phyloP scores from a whole-genome alignment of 2,888 invertebrate genomes.

The Andrena fulva region DNA sequence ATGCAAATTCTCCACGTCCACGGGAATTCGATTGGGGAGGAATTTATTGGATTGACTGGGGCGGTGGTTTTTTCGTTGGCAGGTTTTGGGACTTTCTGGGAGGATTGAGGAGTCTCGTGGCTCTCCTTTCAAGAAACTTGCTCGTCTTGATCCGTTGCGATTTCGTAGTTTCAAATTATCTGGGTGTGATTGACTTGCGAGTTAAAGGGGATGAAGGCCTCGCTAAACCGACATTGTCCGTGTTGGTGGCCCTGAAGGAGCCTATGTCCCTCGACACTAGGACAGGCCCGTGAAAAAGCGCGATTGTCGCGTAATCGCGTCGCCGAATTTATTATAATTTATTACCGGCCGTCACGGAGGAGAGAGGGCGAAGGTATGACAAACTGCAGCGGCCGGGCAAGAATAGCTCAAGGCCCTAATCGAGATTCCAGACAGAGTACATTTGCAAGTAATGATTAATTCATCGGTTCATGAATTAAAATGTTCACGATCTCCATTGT shows the following conservation, averaged over 20 bases:
- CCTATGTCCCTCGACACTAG: background rate
- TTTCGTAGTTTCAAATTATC: no score
- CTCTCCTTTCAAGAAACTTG: no score
- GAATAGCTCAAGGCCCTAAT: slow-evolving; percentile 67
- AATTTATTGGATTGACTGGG: slow-evolving; percentile 20
- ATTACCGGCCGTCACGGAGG: slow-evolving; percentile 29
- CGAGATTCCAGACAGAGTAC: slow-evolving; percentile 67
- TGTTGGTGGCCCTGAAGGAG: background rate
- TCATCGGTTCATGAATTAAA: slow-evolving; percentile 75
- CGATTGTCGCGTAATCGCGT: slow-evolving; percentile 47
- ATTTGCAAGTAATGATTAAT: slow-evolving; percentile 74
- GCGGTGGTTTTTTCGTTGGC: background rate
- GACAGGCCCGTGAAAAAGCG: background rate
- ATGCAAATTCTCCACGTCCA: slow-evolving; percentile 45
- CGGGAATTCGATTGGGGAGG: slow-evolving; percentile 47
- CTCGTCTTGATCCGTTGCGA: no score
- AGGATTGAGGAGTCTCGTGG: background rate
- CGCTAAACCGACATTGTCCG: no score
- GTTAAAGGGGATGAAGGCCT: no score
- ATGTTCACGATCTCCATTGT: slow-evolving; percentile 74
- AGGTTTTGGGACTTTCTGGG: background rate
- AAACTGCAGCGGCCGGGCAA: slow-evolving; percentile 58
- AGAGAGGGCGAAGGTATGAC: slow-evolving; percentile 46
- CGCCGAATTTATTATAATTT: slow-evolving; percentile 59
- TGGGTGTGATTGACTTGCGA: no score